Base-by-base conservation (phyloP, 1,140 invertebrate species). In the Apis florea region DNA sequence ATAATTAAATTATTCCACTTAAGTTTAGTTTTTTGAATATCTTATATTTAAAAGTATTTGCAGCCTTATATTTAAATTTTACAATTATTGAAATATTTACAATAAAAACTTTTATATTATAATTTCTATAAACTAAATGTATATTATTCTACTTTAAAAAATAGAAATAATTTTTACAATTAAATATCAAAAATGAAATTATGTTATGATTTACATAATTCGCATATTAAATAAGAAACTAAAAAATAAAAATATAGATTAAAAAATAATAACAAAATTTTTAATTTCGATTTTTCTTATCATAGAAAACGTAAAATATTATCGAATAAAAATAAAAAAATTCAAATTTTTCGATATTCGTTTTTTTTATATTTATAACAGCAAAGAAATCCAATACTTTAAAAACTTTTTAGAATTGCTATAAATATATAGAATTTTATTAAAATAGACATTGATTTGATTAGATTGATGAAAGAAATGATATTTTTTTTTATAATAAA, bases 41-140 rank as follows among this genome's bases (percentile, higher is more conserved):
- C 61, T 63, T 11, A 63, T 63, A 63, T 63, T 63, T 63, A 63
- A 63, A 63, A 63, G 9, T 63, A 63, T 63, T 31, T 31, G 17
- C 3, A 53, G 4, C 13, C 12, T 15, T 63, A 26, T 0, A 19
- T 31, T 9, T 63, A 63, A 31, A 19, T 63, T 63, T 9, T 31
- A 63, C 61, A 31, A 17, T 31, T 63, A 17, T 12, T 31, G 2
- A 17, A 24, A 10, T 63, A 63, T 63, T 31, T 63, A 63, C 61
- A 63, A 9, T 63, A 63, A 9, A 17, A 10, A 63, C 13, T 31
- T 63, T 63, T 11, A 63, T 15, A 17, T 2, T 10, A 19, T 40
- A 40, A 15, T 3, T 53, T 53, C 51, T 53, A 53, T 3, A 53
- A 53, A 53, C 0, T 12, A 51, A 13, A 51, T 13, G 11, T 13